These are phyloP conservation scores for Petrosia ficiformis DNA, from an alignment of 37 sponge, comb jelly and placozoan genomes.

Conservation along the genomic window DNA sequence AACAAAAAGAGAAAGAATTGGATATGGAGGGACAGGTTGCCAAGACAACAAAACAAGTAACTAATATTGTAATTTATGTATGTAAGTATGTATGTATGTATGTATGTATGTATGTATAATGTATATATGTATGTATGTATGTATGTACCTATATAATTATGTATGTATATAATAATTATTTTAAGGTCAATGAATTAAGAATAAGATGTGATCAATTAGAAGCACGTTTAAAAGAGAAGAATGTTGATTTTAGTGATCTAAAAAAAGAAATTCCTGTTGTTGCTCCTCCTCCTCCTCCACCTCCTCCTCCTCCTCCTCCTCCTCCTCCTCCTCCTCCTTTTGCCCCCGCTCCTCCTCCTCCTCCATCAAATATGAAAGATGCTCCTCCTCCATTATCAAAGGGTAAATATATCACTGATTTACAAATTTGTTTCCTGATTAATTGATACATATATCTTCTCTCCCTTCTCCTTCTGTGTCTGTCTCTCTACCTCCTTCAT, in stretches of 20 bases:
- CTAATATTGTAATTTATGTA: neutral
- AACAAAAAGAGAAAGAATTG: neutral
- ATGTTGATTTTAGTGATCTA: constrained; percentile 48
- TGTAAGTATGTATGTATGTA: neutral
- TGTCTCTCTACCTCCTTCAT: too few relatives aligned
- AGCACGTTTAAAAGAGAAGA: constrained; percentile 17
- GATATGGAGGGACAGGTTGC: neutral
- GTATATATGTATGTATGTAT: too few relatives aligned
- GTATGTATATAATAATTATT: too few relatives aligned
- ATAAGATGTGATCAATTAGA: constrained; percentile 29
- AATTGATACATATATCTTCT: too few relatives aligned
- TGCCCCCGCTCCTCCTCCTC: neutral
- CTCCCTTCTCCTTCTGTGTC: too few relatives aligned
- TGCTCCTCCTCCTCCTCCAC: constrained; percentile 32
- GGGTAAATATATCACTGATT: too few relatives aligned
- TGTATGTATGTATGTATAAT: too few relatives aligned
- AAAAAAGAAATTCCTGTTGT: constrained; percentile 10
- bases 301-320: constrained; percentile 37
- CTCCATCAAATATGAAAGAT: too few relatives aligned
- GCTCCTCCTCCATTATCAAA: too few relatives aligned
- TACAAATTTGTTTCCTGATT: too few relatives aligned
- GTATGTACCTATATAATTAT: too few relatives aligned
- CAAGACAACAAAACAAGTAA: neutral
- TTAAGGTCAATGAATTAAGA: constrained; percentile 22
- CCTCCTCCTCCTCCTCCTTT: constrained; percentile 2